phyloP scores from a whole-genome alignment of 2,888 invertebrate species.

The Xanthostigma xanthostigma region DNA sequence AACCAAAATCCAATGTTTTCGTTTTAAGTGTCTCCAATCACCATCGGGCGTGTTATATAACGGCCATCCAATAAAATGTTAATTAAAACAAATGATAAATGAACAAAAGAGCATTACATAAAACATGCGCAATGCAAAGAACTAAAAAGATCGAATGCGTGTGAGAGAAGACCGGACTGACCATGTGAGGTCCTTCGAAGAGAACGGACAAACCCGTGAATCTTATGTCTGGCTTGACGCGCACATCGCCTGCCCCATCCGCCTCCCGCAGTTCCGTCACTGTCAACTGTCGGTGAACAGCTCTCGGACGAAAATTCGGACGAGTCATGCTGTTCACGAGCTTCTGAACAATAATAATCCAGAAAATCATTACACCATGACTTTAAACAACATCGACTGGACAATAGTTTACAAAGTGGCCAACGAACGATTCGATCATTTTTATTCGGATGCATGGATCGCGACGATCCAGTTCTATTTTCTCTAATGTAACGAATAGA shows the following conservation, averaged over 20 bases:
- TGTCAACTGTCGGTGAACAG: constrained; percentile 11
- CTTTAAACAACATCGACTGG: too few relatives aligned
- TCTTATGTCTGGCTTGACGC: constrained; percentile 44
- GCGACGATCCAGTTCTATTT: too few relatives aligned
- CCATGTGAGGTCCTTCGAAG: constrained; percentile 30
- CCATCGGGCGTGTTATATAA: neutral
- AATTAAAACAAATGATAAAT: constrained; percentile 1
- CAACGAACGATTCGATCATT: too few relatives aligned
- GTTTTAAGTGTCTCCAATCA: too few relatives aligned
- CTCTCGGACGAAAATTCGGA: constrained; percentile 1
- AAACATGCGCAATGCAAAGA: neutral
- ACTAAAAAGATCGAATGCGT: neutral
- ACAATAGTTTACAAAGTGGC: too few relatives aligned
- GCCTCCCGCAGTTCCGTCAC: constrained; percentile 19
- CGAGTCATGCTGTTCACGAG: too few relatives aligned
- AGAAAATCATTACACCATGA: too few relatives aligned
- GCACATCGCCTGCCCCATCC: constrained; percentile 44
- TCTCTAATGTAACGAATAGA: too few relatives aligned
- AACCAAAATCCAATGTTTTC: too few relatives aligned
- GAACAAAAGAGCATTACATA: constrained; percentile 5
- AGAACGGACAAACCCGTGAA: constrained; percentile 47
- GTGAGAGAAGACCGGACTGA: constrained; percentile 8
- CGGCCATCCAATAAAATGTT: neutral
- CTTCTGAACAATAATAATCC: too few relatives aligned
- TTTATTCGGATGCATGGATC: too few relatives aligned